phyloP scores from a whole-genome alignment of 2,888 invertebrate genomes.

The Pseudoips prasinana region DNA sequence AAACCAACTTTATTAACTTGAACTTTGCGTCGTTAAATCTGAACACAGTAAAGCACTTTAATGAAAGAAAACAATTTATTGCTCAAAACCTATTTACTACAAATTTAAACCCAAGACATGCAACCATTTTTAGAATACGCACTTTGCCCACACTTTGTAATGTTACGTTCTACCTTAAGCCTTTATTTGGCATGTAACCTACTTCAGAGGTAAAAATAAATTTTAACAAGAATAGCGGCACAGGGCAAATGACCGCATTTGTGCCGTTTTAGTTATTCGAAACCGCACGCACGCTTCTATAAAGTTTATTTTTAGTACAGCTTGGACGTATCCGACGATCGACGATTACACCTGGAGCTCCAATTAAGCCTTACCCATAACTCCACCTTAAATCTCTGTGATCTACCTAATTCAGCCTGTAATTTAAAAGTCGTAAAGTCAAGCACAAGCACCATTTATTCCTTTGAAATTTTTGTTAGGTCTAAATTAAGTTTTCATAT shows the following conservation, averaged over 20 bases:
- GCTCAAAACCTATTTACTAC: too few relatives aligned
- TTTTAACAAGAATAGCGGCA: slow-evolving; percentile 56
- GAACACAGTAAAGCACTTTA: too few relatives aligned
- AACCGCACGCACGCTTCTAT: slow-evolving; percentile 70
- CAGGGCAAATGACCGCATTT: slow-evolving; percentile 76
- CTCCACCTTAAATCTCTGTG: slow-evolving; percentile 53
- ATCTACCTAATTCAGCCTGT: slow-evolving; percentile 55
- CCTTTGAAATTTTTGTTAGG: too few relatives aligned
- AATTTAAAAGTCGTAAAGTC: slow-evolving; percentile 37
- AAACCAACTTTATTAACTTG: too few relatives aligned
- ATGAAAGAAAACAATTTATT: too few relatives aligned
- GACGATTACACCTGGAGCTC: slow-evolving; percentile 58
- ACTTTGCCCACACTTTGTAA: too few relatives aligned
- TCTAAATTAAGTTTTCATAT: too few relatives aligned
- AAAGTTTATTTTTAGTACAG: slow-evolving; percentile 71
- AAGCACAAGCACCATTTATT: too few relatives aligned
- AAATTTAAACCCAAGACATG: too few relatives aligned
- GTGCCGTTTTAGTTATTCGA: slow-evolving; percentile 46
- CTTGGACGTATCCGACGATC: slow-evolving; percentile 65
- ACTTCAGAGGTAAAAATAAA: slow-evolving; percentile 57
- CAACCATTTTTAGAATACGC: too few relatives aligned
- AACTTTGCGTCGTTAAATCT: too few relatives aligned
- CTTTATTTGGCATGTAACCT: slow-evolving; percentile 34
- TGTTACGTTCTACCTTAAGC: slow-evolving; percentile 2
- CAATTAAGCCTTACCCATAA: slow-evolving; percentile 57